phyloP scores from a whole-genome alignment of 2,888 invertebrate species.

The Leptopilina drosophilae region DNA sequence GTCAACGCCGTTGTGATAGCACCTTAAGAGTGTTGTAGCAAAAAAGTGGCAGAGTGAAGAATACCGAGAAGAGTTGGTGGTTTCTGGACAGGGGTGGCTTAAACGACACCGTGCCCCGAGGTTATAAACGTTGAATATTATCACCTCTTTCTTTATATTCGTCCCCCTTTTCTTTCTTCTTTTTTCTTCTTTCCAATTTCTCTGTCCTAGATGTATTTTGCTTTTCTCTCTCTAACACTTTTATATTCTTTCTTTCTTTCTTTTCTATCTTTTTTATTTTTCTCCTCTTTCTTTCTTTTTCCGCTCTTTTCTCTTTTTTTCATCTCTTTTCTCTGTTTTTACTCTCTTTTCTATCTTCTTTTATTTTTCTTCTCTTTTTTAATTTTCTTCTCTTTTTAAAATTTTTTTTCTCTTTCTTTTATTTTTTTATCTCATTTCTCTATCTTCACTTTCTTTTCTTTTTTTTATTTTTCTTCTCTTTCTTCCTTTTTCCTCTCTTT shows the following conservation, averaged over 20 bases:
- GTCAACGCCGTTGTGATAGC: constrained; percentile 50
- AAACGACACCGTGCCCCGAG: constrained; percentile 9
- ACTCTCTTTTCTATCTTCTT: too few relatives aligned
- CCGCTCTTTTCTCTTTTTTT: too few relatives aligned
- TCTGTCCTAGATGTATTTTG: constrained; percentile 12
- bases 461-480: too few relatives aligned
- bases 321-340: too few relatives aligned
- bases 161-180: too few relatives aligned
- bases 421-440: too few relatives aligned
- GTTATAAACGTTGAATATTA: constrained; percentile 22
- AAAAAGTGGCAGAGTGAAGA: constrained; percentile 52
- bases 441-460: too few relatives aligned
- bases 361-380: too few relatives aligned
- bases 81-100: constrained; percentile 12
- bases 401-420: background rate
- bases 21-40: constrained; percentile 43
- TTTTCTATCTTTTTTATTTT: too few relatives aligned
- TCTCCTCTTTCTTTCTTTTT: constrained; percentile 1
- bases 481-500: too few relatives aligned
- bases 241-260: too few relatives aligned
- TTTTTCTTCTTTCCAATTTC: background rate
- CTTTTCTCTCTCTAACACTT: background rate
- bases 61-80: constrained; percentile 3
- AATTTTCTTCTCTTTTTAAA: too few relatives aligned
- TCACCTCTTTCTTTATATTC: constrained; percentile 14